A percentile compares a stretch with the other conserved stretches of the same genome.
phyloP scores from a whole-genome alignment of 2,888 invertebrate genomes.

The Brachypalpus laphriformis region DNA sequence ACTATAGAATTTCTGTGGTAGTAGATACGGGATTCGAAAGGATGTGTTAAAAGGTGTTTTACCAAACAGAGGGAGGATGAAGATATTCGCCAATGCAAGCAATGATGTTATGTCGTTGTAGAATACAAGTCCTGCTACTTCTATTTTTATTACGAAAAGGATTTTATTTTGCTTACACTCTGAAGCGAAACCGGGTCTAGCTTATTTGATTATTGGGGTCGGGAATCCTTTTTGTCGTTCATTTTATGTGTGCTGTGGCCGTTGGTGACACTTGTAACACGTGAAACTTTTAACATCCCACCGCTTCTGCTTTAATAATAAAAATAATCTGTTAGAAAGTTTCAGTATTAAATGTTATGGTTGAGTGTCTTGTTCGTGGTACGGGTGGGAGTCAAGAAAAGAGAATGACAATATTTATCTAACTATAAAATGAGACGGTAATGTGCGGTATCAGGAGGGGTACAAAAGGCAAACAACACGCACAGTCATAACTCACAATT shows the following conservation, averaged over 20 bases:
- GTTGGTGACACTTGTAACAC: constrained; percentile 40
- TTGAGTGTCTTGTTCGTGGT: background rate
- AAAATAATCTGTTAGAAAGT: constrained; percentile 49
- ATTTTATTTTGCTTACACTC: constrained; percentile 5
- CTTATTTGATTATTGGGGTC: constrained; percentile 35
- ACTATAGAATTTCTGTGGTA: constrained; percentile 39
- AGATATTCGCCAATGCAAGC: constrained; percentile 27
- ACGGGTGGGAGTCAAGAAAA: background rate
- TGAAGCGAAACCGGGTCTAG: background rate
- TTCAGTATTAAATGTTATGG: constrained; percentile 42
- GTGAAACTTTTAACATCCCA: constrained; percentile 37
- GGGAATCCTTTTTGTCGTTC: constrained; percentile 26
- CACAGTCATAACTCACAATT: constrained; percentile 61
- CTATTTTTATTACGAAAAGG: constrained; percentile 25
- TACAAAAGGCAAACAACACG: constrained; percentile 26
- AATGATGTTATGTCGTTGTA: background rate
- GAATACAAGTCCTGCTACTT: constrained; percentile 24
- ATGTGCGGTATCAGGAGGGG: background rate
- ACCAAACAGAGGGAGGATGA: background rate
- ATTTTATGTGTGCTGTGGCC: constrained; percentile 22
- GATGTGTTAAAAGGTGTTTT: constrained; percentile 37
- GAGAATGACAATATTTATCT: constrained; percentile 58
- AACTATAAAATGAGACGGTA: constrained; percentile 30
- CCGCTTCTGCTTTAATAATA: constrained; percentile 10
- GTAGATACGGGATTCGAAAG: constrained; percentile 7